Base-by-base conservation (phyloP, 1,140 invertebrate genomes). In the Heliconius nattereri region DNA sequence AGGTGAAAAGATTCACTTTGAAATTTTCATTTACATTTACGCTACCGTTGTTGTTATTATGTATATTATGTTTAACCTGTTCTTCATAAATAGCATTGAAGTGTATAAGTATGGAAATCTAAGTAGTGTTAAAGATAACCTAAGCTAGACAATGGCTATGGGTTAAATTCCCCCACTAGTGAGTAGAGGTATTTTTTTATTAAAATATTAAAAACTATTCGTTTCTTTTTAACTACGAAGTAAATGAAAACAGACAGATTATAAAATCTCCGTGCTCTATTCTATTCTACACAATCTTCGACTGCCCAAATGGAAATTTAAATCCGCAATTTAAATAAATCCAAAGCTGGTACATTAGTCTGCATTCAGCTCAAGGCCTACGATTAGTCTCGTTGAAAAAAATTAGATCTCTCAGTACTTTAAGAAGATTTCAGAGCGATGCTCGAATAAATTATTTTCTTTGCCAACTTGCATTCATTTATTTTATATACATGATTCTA, bases 331-430 rank as follows among this genome's bases (percentile, higher is more conserved):
- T 75, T 79, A 75, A 71, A 75, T 75, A 60, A 79, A 79, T 75
- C 73, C 60, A 70, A 79, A 79, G 73, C 78, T 71, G 26, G 40
- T 37, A 70, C 73, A 79, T 79, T 79, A 74, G 73, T 79, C 78
- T 54, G 60, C 37, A 74, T 79, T 79, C 49, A n/a, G 57, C 23
- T 52, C 32, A 79, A 71, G 74, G 57, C 73, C 74, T 23, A 49
- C 73, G 73, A 79, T 79, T 79, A 79, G 72, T 78, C 78, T 79
- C 40, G 66, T 52, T 29, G 40, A 71, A 75, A 75, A 60, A 66
- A 78, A 54, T 74, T 66, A 60, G 37, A 79, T 60, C 57, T 73
- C 60, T 76, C 66, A 76, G 75, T 76, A 66, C 60, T 54, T 76
- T 70, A 76, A 76, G 60, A 70, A 26, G 60, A 76, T 76, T 76